Evolutionary conservation across 2,888 invertebrate genomes (phyloP).

Genomic region (Megamerina dolium): DNA sequence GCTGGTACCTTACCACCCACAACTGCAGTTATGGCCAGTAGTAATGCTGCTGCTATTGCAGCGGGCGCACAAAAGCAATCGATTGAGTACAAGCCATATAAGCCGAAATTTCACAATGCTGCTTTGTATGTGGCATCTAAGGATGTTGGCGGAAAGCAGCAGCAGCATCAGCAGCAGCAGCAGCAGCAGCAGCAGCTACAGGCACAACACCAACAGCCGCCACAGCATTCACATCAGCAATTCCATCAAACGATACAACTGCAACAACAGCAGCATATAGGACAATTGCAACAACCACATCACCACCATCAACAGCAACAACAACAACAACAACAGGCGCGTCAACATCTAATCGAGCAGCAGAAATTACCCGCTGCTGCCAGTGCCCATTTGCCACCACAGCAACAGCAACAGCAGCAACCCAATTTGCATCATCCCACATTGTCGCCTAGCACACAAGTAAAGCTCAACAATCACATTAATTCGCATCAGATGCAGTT

Average conservation of each 20-base stretch:
- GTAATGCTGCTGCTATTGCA: constrained; percentile 15
- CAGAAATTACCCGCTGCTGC: constrained; percentile 14
- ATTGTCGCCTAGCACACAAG: constrained; percentile 42
- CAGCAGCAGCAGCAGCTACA: constrained; percentile 18
- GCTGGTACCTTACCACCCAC: constrained; percentile 38
- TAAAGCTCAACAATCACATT: constrained; percentile 42
- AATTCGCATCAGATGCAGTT: constrained; percentile 39
- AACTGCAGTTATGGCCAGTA: constrained; percentile 16
- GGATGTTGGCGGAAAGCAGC: constrained; percentile 20
- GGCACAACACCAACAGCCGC: constrained; percentile 12
- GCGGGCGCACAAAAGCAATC: constrained; percentile 38
- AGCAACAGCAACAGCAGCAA: constrained; percentile 8
- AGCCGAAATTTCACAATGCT: constrained; percentile 70
- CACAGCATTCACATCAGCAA: constrained; percentile 17
- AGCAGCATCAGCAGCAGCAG: constrained; percentile 19
- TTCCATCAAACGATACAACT: constrained; percentile 17
- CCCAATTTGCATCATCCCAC: constrained; percentile 28
- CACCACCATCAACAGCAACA: constrained; percentile 14
- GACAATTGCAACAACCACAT: constrained; percentile 14
- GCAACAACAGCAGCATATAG: constrained; percentile 20
- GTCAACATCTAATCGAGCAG: constrained; percentile 4
- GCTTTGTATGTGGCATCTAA: constrained; percentile 50
- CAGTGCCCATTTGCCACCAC: too few species aligned
- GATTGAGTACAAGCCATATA: constrained; percentile 58
- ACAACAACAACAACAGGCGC: constrained; percentile 10